Evolutionary conservation across 2,113 vertebrate species (phyloP), one percentile per base, ranked within the genome.

Genomic region (Macrotus californicus): DNA sequence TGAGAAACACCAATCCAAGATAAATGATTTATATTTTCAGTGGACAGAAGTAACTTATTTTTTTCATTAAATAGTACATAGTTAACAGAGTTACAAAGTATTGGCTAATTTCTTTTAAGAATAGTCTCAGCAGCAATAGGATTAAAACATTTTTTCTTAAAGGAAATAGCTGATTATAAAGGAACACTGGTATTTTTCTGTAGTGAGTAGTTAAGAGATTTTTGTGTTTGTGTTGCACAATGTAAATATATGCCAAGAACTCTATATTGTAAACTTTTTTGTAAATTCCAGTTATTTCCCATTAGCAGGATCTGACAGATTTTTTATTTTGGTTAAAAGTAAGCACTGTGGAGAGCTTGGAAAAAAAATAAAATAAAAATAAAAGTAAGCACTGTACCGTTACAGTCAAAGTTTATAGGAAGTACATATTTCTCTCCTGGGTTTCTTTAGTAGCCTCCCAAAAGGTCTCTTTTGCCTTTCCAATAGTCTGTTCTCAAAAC

Each of bases 11-110:
- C 15, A 85, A 21, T 84, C 39, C 56, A 91, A 39, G n/a, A 73
- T 87, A 89, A 94, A 95, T 96, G 22, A 94, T 94, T 86, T 93
- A 61, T 82, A 90, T 79, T 87, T 84, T 87, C 21, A 76, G 11
- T 76, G 48, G 41, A 93, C 26, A 67, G 29, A 94, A 79, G 54
- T 95, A 80, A 48, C 21, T 52, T 90, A 24, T 72, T 82, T 46
- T 67, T 87, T 48, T 41, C 41, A 79, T 54, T 93, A 93, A 92
- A 75, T 89, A 56, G 73, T 96, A 24, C 66, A 46, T 93, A 85
- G 92, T 91, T 95, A 94, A 79, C 39, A 93, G 15, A 95, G 6
- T 21, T 90, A 69, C 2, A 69, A 73, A 79, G 69, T 89, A 67
- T 43, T 72, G 43, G 34, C 15, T 91, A 83, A 76, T 80, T 93